Evolutionary conservation across 2,797 vertebrate species (phyloP).

Genomic region (Malacoraja senta): DNA sequence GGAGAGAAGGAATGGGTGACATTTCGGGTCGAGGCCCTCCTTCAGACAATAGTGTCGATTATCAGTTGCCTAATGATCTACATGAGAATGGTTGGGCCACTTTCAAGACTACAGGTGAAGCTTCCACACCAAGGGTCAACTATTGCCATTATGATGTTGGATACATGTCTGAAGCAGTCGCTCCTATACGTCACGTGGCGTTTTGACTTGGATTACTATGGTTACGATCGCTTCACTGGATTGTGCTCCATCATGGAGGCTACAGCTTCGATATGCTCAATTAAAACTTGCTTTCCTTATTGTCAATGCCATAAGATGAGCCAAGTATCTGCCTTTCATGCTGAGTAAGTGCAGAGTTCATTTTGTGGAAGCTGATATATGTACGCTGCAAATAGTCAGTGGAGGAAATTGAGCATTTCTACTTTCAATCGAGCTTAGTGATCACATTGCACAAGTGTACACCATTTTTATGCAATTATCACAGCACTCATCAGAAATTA

Average conservation of each 20-base stretch:
- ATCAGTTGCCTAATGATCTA: neutral
- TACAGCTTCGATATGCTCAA: too few species aligned
- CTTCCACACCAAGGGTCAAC: too few species aligned
- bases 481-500: too few species aligned
- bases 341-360: neutral
- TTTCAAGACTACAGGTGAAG: too few species aligned
- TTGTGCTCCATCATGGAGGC: neutral
- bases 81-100: neutral
- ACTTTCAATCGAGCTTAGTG: too few species aligned
- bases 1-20: too few species aligned
- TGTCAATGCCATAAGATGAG: neutral
- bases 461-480: too few species aligned
- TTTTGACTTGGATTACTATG: neutral
- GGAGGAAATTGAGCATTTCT: too few species aligned
- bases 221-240: neutral
- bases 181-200: neutral
- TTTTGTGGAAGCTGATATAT: neutral
- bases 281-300: neutral
- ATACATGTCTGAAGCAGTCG: neutral
- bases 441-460: too few species aligned
- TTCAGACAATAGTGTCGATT: too few species aligned
- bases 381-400: too few species aligned
- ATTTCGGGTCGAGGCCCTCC: too few species aligned
- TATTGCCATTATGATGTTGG: neutral
- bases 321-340: neutral